phyloP scores from a whole-genome alignment of 2,797 vertebrate species.

The Cheirogaleus major region DNA sequence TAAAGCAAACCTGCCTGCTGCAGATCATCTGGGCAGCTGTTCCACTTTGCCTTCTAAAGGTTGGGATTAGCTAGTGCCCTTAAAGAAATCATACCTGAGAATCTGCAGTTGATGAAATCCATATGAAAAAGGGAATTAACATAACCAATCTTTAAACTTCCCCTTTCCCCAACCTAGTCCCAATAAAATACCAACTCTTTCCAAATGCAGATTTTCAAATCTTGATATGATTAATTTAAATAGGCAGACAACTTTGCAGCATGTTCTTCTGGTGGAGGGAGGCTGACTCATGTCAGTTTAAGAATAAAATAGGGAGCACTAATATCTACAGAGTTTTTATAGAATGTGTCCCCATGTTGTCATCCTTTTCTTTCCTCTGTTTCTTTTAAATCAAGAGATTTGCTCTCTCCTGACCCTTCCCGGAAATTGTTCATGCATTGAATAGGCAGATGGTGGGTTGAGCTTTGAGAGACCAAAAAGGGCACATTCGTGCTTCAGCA shows the following conservation, averaged over 20 bases:
- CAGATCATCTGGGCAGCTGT: neutral
- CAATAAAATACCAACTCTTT: slow-evolving; percentile 16
- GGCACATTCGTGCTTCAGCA: slow-evolving; percentile 48
- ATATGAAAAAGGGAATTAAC: neutral
- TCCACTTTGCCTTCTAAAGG: neutral
- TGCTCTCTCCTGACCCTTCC: slow-evolving; percentile 18
- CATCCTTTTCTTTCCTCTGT: slow-evolving; percentile 26
- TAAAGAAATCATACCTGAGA: neutral
- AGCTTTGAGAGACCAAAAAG: slow-evolving; percentile 60
- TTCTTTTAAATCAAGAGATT: slow-evolving; percentile 57
- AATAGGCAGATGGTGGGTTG: slow-evolving; percentile 65
- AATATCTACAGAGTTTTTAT: slow-evolving; percentile 64
- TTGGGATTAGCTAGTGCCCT: neutral
- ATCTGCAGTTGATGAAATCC: neutral
- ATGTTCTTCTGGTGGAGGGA: slow-evolving; percentile 44
- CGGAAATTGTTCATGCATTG: slow-evolving; percentile 41
- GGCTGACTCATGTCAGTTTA: slow-evolving; percentile 67
- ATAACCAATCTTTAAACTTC: neutral
- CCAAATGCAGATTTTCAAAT: slow-evolving; percentile 37
- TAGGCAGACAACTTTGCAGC: slow-evolving; percentile 40
- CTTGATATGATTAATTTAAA: slow-evolving; percentile 59
- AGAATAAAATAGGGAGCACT: slow-evolving; percentile 58
- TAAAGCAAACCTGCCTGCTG: slow-evolving; percentile 13
- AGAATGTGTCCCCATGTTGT: slow-evolving; percentile 43
- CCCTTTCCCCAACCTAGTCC: neutral